These are phyloP conservation scores for Phylloscopus collybita DNA, from an alignment of 2,797 vertebrate genomes.

Conservation along the genomic window DNA sequence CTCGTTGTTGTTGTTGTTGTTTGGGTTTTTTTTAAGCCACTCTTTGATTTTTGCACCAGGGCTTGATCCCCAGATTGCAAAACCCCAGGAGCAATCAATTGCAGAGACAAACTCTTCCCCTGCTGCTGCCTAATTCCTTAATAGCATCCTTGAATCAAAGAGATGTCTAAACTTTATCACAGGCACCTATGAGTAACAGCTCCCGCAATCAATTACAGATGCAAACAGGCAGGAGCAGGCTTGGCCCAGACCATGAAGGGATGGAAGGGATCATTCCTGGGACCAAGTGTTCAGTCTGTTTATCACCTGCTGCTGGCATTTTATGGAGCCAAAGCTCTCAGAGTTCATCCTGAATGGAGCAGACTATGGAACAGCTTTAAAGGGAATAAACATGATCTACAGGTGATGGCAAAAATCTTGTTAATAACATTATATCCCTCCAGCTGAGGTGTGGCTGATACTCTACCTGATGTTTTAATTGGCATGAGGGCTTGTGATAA, in stretches of 20 bases:
- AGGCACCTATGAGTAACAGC: slow-evolving; percentile 34
- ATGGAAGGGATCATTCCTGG: background rate
- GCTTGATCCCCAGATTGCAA: slow-evolving; percentile 1
- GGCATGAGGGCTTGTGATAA: slow-evolving; percentile 6
- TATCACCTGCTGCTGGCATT: background rate
- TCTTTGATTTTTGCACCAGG: slow-evolving; percentile 9
- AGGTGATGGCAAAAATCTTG: slow-evolving; percentile 28
- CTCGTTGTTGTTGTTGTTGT: background rate
- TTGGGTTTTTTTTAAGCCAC: background rate
- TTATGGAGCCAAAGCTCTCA: background rate
- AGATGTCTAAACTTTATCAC: slow-evolving; percentile 47
- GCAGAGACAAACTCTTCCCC: slow-evolving; percentile 41
- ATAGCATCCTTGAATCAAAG: slow-evolving; percentile 62
- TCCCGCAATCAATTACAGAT: slow-evolving; percentile 56
- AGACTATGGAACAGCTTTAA: background rate
- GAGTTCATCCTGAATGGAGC: background rate
- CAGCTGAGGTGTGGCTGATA: slow-evolving; percentile 42
- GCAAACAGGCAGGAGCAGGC: slow-evolving; percentile 16
- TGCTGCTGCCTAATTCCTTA: slow-evolving; percentile 55
- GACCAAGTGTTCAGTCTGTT: background rate
- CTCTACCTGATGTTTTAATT: slow-evolving; percentile 39
- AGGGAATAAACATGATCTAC: background rate
- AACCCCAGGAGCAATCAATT: slow-evolving; percentile 26
- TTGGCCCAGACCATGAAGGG: background rate
- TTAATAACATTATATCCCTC: slow-evolving; percentile 16